Conservation (phyloP, 2,113 vertebrate species). For the Pygoscelis adeliae region DNA sequence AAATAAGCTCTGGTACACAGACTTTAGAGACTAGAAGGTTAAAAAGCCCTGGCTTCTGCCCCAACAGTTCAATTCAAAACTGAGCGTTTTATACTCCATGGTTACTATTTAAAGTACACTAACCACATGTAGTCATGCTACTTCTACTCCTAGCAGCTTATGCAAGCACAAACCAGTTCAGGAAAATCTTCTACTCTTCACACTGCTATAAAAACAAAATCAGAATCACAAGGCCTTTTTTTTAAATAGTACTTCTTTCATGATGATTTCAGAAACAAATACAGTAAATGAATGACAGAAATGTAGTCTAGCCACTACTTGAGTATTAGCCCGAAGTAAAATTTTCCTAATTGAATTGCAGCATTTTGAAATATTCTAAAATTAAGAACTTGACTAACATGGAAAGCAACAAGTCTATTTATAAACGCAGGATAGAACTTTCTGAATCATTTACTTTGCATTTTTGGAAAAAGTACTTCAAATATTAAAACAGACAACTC, state of each 20-base stretch:
- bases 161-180: slow-evolving; percentile 24
- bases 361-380: slow-evolving; percentile 23
- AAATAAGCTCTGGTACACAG: background rate
- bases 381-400: background rate
- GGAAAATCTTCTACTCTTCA: slow-evolving; percentile 33
- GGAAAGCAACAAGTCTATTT: background rate
- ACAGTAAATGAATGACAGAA: slow-evolving; percentile 24
- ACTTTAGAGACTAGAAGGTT: background rate
- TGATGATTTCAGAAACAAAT: slow-evolving; percentile 35
- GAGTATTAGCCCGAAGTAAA: background rate
- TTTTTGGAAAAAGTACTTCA: background rate
- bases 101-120: slow-evolving; percentile 2
- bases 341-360: background rate
- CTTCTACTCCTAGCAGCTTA: slow-evolving; percentile 20
- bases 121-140: background rate
- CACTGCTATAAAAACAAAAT: slow-evolving; percentile 27
- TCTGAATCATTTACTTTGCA: background rate
- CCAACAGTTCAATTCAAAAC: background rate
- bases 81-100: background rate
- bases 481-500: background rate
- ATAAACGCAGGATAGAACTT: background rate
- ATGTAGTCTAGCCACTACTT: slow-evolving; percentile 1
- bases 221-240: slow-evolving; percentile 22
- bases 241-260: background rate
- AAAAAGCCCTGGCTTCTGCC: background rate